These are phyloP conservation scores for Silurus glanis DNA, from an alignment of 2,113 vertebrate genomes.

Conservation along the genomic window DNA sequence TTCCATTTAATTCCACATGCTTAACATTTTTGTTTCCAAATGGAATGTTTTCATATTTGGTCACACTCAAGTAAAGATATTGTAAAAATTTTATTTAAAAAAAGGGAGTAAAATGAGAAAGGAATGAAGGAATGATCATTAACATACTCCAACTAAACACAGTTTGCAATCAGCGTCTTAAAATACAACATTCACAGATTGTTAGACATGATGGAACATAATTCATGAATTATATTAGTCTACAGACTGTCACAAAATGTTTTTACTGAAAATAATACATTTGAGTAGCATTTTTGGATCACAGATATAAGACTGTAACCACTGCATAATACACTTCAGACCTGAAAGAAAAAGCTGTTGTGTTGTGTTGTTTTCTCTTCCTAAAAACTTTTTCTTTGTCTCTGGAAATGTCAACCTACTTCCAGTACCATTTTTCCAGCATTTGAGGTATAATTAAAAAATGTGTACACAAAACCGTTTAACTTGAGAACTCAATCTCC, in stretches of 20 bases:
- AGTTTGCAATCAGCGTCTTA: not conserved
- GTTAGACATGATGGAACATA: not conserved
- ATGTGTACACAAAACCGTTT: not conserved
- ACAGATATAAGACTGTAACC: not conserved
- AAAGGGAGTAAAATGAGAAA: slow-evolving; percentile 1
- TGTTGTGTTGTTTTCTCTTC: not conserved
- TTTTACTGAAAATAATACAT: not conserved
- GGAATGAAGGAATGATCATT: slow-evolving; percentile 3
- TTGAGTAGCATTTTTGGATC: not conserved
- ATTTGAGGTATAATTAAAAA: not conserved
- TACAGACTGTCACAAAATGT: not conserved
- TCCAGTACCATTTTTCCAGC: not conserved
- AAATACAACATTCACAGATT: not conserved
- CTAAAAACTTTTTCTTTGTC: not conserved
- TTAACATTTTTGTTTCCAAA: slow-evolving; percentile 3
- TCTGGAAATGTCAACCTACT: not conserved
- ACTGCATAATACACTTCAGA: not conserved
- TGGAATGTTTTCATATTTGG: not conserved
- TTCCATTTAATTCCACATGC: slow-evolving; percentile 18
- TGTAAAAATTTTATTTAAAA: not conserved
- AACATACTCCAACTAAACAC: not conserved
- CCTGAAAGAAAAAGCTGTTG: not conserved
- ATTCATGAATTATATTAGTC: not conserved
- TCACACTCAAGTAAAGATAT: slow-evolving; percentile 5
- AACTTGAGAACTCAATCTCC: not conserved